phyloP scores from a whole-genome alignment of 2,113 vertebrate species.

The Ciconia stormi region DNA sequence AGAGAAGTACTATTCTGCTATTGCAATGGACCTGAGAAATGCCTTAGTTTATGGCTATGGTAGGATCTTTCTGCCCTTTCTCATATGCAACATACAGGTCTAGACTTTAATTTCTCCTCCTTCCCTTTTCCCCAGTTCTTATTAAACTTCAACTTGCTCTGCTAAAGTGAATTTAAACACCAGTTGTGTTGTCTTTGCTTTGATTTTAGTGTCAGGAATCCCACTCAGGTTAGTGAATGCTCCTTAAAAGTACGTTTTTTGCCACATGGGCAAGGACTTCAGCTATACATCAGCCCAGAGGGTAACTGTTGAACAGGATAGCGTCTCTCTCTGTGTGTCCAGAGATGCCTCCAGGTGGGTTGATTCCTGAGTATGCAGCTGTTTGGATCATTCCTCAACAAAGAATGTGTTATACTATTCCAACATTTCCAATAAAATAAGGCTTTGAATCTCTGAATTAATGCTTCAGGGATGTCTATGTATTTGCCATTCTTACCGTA shows the following conservation, averaged over 20 bases:
- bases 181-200: background rate
- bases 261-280: background rate
- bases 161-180: background rate
- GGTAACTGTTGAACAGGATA: background rate
- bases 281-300: background rate
- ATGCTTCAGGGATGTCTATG: background rate
- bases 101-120: background rate
- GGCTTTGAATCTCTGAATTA: background rate
- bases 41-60: background rate
- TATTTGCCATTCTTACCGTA: conserved; percentile 39
- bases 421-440: background rate
- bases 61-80: background rate
- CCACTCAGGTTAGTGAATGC: background rate
- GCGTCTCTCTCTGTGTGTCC: background rate
- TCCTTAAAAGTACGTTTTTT: background rate
- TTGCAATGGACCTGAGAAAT: background rate
- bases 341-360: background rate
- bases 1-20: background rate
- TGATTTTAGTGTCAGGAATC: background rate
- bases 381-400: background rate
- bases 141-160: background rate
- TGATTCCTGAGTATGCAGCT: background rate
- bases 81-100: background rate
- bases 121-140: background rate
- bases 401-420: background rate